A percentile compares a stretch with the other conserved stretches of the same genome.
These are phyloP conservation scores for Leguminivora glycinivorella DNA, from an alignment of 1,140 invertebrate genomes.

Conservation along the genomic window DNA sequence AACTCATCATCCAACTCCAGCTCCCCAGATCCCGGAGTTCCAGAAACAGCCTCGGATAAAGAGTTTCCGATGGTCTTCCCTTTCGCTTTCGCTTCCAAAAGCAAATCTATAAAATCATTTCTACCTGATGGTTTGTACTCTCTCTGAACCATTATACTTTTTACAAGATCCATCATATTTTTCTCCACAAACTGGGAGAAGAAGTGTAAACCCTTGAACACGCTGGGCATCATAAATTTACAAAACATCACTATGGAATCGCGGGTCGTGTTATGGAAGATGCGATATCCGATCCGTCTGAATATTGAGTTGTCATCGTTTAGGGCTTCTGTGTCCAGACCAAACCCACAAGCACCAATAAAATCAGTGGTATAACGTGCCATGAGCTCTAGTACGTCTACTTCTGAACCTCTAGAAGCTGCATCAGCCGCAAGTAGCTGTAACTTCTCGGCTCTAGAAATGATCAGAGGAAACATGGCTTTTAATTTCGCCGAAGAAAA, in stretches of 20 bases:
- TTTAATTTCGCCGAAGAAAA: constrained; percentile 77
- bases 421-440: constrained; percentile 34
- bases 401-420: constrained; percentile 34
- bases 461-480: constrained; percentile 56
- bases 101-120: constrained; percentile 74
- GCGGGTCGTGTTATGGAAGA: constrained; percentile 2
- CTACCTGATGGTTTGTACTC: constrained; percentile 39
- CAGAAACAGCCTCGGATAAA: constrained; percentile 63
- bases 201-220: constrained; percentile 11
- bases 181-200: not conserved
- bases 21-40: not conserved
- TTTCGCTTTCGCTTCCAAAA: constrained; percentile 70
- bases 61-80: constrained; percentile 44
- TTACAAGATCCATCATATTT: constrained; percentile 16
- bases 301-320: constrained; percentile 32
- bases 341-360: constrained; percentile 53
- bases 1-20: constrained; percentile 27
- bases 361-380: constrained; percentile 55
- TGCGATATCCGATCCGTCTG: constrained; percentile 1
- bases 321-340: constrained; percentile 38
- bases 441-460: constrained; percentile 35
- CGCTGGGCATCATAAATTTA: constrained; percentile 9
- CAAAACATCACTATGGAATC: not conserved
- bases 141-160: constrained; percentile 35
- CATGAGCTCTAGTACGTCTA: constrained; percentile 48